A percentile compares a stretch with the other conserved stretches of the same genome.
Conservation (phyloP, 1,140 invertebrate species). For the Psilanteris sp. region DNA sequence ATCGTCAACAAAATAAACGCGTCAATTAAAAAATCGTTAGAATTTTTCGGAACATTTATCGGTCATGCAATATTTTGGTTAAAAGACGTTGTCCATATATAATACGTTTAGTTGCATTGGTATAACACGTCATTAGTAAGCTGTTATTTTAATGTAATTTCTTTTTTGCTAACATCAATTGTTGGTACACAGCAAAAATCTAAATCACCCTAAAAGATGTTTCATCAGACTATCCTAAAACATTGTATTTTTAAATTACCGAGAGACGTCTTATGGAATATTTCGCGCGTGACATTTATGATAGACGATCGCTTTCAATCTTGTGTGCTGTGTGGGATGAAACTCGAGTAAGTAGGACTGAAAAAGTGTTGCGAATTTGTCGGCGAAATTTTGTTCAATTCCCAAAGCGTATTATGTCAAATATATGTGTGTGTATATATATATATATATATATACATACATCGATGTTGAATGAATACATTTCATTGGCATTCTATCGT, state of each 20-base stretch:
- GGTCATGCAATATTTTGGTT: conserved; percentile 29
- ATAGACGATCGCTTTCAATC: conserved; percentile 7
- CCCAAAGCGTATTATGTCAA: not conserved
- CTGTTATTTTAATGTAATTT: conserved; percentile 34
- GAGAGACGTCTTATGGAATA: conserved; percentile 17
- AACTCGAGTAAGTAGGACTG: conserved; percentile 16
- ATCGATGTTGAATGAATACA: not conserved
- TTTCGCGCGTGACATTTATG: conserved; percentile 13
- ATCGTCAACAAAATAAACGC: too few relatives aligned
- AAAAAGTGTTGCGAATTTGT: conserved; percentile 22
- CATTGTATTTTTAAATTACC: conserved; percentile 33
- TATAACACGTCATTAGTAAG: conserved; percentile 48
- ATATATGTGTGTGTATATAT: too few relatives aligned
- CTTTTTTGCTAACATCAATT: conserved; percentile 52
- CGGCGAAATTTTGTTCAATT: too few relatives aligned
- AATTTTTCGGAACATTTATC: too few relatives aligned
- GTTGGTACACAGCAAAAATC: conserved; percentile 44
- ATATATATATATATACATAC: too few relatives aligned
- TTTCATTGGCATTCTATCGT: not conserved
- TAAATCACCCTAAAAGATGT: conserved; percentile 51
- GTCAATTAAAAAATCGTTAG: too few relatives aligned
- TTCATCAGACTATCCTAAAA: conserved; percentile 40
- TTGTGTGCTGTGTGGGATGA: conserved; percentile 40
- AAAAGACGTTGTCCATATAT: conserved; percentile 42
- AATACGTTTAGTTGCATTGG: conserved; percentile 30